Conservation (phyloP, 2,888 invertebrate genomes). For the Altica lythri region DNA sequence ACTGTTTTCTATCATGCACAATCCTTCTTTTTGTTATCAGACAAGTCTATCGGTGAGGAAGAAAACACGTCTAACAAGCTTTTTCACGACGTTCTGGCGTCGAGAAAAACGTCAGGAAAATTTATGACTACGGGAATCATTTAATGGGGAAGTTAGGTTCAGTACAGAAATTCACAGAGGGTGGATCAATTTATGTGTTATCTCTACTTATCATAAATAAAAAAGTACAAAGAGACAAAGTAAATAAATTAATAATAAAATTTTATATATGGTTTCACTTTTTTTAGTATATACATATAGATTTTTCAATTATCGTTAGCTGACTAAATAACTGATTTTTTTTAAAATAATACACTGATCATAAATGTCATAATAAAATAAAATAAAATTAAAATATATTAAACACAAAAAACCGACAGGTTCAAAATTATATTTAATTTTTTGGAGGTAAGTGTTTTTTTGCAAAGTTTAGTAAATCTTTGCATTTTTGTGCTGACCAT, state of each 20-base stretch:
- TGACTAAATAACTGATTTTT: background rate
- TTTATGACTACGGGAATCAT: slow-evolving; percentile 5
- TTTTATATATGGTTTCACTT: background rate
- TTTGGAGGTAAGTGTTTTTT: too few species aligned
- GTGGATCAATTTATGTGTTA: background rate
- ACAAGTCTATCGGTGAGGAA: slow-evolving; percentile 5
- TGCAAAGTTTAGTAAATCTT: too few species aligned
- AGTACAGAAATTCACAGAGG: background rate
- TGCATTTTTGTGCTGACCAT: too few species aligned
- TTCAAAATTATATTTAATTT: too few species aligned
- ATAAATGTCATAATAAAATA: too few species aligned
- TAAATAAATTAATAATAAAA: background rate
- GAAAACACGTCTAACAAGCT: slow-evolving; percentile 7
- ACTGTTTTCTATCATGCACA: slow-evolving; percentile 9
- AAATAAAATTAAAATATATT: too few species aligned
- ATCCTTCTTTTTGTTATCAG: slow-evolving; percentile 10
- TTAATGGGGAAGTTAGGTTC: slow-evolving; percentile 2
- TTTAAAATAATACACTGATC: too few species aligned
- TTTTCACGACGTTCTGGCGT: slow-evolving; percentile 6
- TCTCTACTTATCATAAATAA: too few species aligned
- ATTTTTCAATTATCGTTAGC: background rate
- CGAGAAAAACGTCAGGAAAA: background rate
- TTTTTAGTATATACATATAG: background rate
- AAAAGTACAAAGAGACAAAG: background rate
- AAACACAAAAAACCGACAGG: too few species aligned